A percentile compares a stretch with the other conserved stretches of the same genome.
These are phyloP conservation scores for Alentia gelatinosa DNA, from an alignment of 2,888 invertebrate genomes.

Conservation along the genomic window DNA sequence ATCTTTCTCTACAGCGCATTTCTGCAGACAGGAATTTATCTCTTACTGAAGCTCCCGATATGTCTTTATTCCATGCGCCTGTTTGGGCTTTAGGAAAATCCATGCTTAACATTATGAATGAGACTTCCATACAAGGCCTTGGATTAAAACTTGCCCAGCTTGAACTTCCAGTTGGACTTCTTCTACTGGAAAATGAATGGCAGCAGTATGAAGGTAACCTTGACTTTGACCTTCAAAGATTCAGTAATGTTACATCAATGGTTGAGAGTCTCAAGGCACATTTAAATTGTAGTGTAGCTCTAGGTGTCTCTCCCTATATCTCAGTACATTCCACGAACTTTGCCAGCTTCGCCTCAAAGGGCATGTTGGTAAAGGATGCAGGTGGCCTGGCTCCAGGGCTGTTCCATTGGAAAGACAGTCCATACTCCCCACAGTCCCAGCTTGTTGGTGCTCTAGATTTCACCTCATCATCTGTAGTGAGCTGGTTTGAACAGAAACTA, in stretches of 20 bases:
- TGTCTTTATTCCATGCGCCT: not conserved
- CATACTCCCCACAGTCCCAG: not conserved
- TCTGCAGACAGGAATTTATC: constrained; percentile 79
- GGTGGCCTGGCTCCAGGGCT: constrained; percentile 46
- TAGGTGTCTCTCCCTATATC: constrained; percentile 26
- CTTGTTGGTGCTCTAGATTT: constrained; percentile 1
- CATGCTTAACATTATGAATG: constrained; percentile 83
- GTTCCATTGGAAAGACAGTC: not conserved
- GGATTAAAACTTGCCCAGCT: constrained; percentile 66
- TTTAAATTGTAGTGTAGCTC: not conserved
- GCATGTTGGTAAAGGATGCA: constrained; percentile 27
- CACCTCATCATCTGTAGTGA: not conserved
- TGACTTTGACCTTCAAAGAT: constrained; percentile 86
- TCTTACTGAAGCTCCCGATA: not conserved
- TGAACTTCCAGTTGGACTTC: constrained; percentile 68
- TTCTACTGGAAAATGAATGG: constrained; percentile 91
- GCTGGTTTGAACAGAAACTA: not conserved
- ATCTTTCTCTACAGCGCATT: constrained; percentile 82
- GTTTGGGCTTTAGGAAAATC: not conserved
- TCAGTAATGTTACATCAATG: constrained; percentile 83
- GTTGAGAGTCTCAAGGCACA: not conserved
- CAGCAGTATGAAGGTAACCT: constrained; percentile 92
- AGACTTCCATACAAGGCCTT: constrained; percentile 77
- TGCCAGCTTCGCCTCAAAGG: not conserved
- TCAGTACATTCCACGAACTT: not conserved